These are phyloP conservation scores for Labrus mixtus DNA, from an alignment of 2,113 vertebrate species.

Conservation along the genomic window DNA sequence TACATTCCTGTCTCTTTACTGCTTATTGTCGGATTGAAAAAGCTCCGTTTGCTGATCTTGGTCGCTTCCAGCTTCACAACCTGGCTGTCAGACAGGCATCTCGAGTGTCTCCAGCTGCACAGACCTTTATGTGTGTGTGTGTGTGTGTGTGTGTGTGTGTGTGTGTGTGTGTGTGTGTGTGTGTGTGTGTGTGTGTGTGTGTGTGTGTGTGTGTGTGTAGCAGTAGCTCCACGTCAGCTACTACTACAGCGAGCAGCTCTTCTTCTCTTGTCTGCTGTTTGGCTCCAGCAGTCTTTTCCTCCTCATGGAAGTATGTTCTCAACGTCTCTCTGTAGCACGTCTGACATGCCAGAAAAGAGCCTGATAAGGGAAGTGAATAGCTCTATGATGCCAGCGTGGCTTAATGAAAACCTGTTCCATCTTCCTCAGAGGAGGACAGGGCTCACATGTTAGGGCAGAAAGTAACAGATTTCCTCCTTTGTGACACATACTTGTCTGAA, in stretches of 20 bases:
- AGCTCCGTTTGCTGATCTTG: slow-evolving; percentile 17
- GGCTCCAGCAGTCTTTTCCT: slow-evolving; percentile 42
- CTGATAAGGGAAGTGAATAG: slow-evolving; percentile 51
- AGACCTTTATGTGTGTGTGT: not conserved
- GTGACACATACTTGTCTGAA: no score
- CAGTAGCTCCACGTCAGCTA: slow-evolving; percentile 71
- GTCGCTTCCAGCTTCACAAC: slow-evolving; percentile 22
- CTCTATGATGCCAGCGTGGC: slow-evolving; percentile 29
- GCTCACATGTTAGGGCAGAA: slow-evolving; percentile 2
- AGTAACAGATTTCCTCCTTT: slow-evolving; percentile 21
- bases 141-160: slow-evolving; percentile 10
- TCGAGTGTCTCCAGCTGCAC: slow-evolving; percentile 70
- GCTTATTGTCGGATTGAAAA: slow-evolving; percentile 33
- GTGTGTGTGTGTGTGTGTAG: not conserved
- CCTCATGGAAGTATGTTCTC: slow-evolving; percentile 37
- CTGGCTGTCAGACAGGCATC: slow-evolving; percentile 50
- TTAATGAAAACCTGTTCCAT: slow-evolving; percentile 3
- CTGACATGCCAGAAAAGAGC: slow-evolving; percentile 39
- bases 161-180: slow-evolving; percentile 14
- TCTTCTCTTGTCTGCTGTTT: slow-evolving; percentile 40
- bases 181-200: not conserved
- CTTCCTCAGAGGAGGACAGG: slow-evolving; percentile 13
- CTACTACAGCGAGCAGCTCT: slow-evolving; percentile 41
- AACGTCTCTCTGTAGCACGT: slow-evolving; percentile 13
- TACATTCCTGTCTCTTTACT: slow-evolving; percentile 47